Evolutionary conservation across 2,888 invertebrate genomes (phyloP).

Genomic region (Plagodis pulveraria): DNA sequence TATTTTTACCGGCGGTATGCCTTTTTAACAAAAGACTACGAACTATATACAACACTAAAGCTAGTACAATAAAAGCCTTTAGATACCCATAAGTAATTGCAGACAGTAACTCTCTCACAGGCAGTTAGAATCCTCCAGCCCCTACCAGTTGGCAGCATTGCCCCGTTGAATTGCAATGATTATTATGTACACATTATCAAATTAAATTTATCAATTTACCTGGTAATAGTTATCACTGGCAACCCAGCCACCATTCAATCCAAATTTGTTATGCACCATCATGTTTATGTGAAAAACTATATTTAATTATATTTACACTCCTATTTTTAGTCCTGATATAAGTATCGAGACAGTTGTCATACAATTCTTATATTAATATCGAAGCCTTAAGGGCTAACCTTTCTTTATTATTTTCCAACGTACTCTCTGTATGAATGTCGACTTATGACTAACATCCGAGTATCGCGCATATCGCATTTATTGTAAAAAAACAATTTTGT

Average conservation of each 20-base stretch:
- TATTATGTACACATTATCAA: background rate
- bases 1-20: too few relatives aligned
- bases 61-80: too few relatives aligned
- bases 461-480: conserved; percentile 12
- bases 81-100: too few relatives aligned
- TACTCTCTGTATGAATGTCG: conserved; percentile 7
- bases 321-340: background rate
- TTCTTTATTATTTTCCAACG: conserved; percentile 1
- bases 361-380: background rate
- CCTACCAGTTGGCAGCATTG: too few relatives aligned
- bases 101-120: too few relatives aligned
- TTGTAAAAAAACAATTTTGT: conserved; percentile 14
- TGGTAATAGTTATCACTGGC: conserved; percentile 16
- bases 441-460: conserved; percentile 11
- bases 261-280: conserved; percentile 15
- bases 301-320: background rate
- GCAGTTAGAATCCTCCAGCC: too few relatives aligned
- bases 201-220: conserved; percentile 8
- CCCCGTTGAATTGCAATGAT: too few relatives aligned
- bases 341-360: too few relatives aligned
- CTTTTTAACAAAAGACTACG: too few relatives aligned
- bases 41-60: too few relatives aligned
- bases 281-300: conserved; percentile 2
- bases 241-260: conserved; percentile 19
- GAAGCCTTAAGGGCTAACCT: background rate